These are phyloP conservation scores for Drosophila meridionalis DNA, from an alignment of 2,888 invertebrate species.

Conservation along the genomic window DNA sequence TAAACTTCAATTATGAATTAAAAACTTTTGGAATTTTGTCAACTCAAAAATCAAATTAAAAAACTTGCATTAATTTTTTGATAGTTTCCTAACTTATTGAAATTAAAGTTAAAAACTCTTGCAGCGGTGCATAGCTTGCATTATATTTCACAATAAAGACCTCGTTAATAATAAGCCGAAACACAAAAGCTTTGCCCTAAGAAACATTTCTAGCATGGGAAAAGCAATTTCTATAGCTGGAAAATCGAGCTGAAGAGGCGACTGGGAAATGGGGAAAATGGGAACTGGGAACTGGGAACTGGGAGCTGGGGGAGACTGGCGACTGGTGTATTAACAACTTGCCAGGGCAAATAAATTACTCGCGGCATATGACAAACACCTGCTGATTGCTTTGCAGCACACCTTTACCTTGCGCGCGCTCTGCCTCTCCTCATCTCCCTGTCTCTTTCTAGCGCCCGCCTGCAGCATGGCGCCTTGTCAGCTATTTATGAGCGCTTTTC, in stretches of 20 bases:
- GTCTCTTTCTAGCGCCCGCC: neutral
- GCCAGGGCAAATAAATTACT: constrained; percentile 61
- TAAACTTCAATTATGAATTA: too few relatives aligned
- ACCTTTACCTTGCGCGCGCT: neutral
- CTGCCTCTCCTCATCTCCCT: neutral
- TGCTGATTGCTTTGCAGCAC: constrained; percentile 65
- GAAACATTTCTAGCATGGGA: neutral
- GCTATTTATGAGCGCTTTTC: constrained; percentile 70
- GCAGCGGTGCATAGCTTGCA: neutral
- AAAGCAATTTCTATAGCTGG: neutral
- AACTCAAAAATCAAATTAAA: too few relatives aligned
- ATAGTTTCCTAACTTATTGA: too few relatives aligned
- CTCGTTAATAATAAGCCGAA: neutral
- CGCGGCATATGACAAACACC: constrained; percentile 66
- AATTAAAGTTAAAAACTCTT: too few relatives aligned
- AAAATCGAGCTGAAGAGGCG: constrained; percentile 4
- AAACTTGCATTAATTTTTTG: too few relatives aligned
- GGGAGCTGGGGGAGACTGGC: constrained; percentile 12
- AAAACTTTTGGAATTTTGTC: too few relatives aligned
- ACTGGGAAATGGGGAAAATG: neutral
- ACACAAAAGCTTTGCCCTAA: neutral
- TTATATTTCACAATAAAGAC: neutral
- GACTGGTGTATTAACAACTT: constrained; percentile 55
- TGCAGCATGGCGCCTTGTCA: constrained; percentile 38
- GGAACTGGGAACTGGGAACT: neutral